Percentiles rank a stretch among this genome's conserved stretches.
These are phyloP conservation scores for Oscheius sp. DNA, from an alignment of 1,140 invertebrate species.

Conservation along the genomic window DNA sequence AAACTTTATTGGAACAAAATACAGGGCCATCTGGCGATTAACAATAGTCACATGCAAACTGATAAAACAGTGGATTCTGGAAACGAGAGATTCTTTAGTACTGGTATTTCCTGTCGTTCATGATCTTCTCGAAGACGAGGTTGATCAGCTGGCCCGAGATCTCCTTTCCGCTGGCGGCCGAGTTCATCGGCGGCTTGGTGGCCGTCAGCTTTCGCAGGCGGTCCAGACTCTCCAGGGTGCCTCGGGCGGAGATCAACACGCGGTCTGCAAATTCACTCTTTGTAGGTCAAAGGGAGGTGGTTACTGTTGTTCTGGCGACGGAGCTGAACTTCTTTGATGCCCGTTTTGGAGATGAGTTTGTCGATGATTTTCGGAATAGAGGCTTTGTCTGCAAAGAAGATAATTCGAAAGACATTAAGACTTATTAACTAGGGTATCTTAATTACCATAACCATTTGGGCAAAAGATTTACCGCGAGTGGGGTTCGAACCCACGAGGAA, in stretches of 20 bases:
- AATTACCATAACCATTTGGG: too few relatives aligned
- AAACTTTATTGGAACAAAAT: too few relatives aligned
- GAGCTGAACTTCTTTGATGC: neutral
- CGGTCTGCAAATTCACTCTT: neutral
- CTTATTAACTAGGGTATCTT: too few relatives aligned
- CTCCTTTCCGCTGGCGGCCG: neutral
- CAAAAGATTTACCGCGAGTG: too few relatives aligned
- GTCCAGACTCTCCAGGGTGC: conserved; percentile 5
- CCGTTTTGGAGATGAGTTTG: neutral
- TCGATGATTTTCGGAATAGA: neutral
- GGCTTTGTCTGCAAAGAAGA: neutral
- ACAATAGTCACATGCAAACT: too few relatives aligned
- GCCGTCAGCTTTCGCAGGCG: neutral
- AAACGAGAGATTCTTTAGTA: too few relatives aligned
- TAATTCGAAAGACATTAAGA: neutral
- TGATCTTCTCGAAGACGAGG: neutral
- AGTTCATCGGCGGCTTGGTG: neutral
- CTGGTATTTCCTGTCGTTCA: too few relatives aligned
- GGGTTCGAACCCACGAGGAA: too few relatives aligned
- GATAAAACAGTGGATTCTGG: too few relatives aligned
- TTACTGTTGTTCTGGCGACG: neutral
- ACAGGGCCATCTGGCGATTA: too few relatives aligned
- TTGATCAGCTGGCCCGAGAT: neutral
- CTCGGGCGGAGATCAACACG: neutral
- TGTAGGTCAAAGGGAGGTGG: neutral